phyloP scores from a whole-genome alignment of 1,140 invertebrate genomes.

The Hyles vespertilio region DNA sequence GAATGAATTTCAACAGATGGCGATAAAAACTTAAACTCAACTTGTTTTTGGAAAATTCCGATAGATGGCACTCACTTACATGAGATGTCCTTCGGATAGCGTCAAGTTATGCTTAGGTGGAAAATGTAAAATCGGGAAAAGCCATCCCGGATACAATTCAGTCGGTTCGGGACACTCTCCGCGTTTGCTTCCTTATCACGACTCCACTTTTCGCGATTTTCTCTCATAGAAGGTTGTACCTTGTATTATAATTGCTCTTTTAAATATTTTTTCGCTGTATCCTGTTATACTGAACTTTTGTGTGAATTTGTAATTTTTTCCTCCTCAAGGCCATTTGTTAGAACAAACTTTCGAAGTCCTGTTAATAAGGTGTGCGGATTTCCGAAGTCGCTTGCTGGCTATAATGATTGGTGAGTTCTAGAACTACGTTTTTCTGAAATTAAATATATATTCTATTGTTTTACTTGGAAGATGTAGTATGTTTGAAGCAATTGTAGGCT shows the following conservation, averaged over 20 bases:
- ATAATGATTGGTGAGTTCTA: constrained; percentile 65
- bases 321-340: neutral
- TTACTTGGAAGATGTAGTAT: no score
- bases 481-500: no score
- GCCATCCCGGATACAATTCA: constrained; percentile 56
- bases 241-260: no score
- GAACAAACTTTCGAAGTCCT: constrained; percentile 49
- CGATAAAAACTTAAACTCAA: no score
- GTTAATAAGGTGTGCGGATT: constrained; percentile 38
- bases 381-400: constrained; percentile 37
- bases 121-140: constrained; percentile 50
- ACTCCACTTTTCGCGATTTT: no score
- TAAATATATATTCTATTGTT: neutral
- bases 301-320: no score
- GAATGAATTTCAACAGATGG: no score
- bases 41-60: no score
- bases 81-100: neutral
- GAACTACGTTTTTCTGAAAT: neutral
- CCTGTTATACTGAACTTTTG: no score
- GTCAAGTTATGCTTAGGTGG: constrained; percentile 15
- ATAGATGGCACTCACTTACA: neutral
- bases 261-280: no score
- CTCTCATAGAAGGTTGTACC: no score
- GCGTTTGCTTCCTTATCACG: constrained; percentile 36
- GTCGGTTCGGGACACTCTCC: constrained; percentile 57